Base-by-base conservation (phyloP, 2,888 invertebrate genomes). In the Syrphus vitripennis region DNA sequence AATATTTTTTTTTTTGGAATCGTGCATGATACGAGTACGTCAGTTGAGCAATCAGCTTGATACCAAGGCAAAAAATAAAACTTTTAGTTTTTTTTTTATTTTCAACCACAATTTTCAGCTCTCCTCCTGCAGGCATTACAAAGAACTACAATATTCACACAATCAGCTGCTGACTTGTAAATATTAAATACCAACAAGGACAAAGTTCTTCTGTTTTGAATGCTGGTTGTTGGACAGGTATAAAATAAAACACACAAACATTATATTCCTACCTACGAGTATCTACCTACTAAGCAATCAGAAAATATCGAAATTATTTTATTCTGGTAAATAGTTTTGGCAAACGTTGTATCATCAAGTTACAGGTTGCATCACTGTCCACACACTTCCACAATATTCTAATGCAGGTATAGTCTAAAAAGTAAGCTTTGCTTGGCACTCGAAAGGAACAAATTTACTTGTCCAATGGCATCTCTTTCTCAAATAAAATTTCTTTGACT, bases 361-460 rank as follows among this genome's bases (percentile, higher is more conserved):
- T 24, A 12, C 34, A 57, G 34, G 59, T 59, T 59, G 19, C 21
- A 34, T 6, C 48, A 57, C 31, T 57, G n/a, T 55, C 31, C n/a
- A 55, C n/a, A 55, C 3, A 14, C 16, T n/a, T 21, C 3, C 14
- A 12, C 6, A 24, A 5, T 48, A 6, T 29, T 4, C 10, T 16
- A 16, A 40, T 2, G 42, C 21, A 21, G 21, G 9, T 34, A 29
- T 37, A 61, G 26, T 40, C 40, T 61, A 61, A 61, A 45, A 12
- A 65, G 45, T 19, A 16, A 45, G 45, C 50, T 57, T 59, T 71
- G 59, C 50, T 57, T 53, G 76, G 40, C 65, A 80, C 67, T 80
- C n/a, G 45, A 80, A 80, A 80, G 76, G 71, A 80, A 76, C 75
- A 80, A 84, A 84, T 84, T 80, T 84, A 84, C 80, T 84, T 75